A percentile compares a stretch with the other conserved stretches of the same genome.
These are phyloP conservation scores for Hyla sarda DNA, from an alignment of 2,113 vertebrate genomes.

Conservation along the genomic window DNA sequence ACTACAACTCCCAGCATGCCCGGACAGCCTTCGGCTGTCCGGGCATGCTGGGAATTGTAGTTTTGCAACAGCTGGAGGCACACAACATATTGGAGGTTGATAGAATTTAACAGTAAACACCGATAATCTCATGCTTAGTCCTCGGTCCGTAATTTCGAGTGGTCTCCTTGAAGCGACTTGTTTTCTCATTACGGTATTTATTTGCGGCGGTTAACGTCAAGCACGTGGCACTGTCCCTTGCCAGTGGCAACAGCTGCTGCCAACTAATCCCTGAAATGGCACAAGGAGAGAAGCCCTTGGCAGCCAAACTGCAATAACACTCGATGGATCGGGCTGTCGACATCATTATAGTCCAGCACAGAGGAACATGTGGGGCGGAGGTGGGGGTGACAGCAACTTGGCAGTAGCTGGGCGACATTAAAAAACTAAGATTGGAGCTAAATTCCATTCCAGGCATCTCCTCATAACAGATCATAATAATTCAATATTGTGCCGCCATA, in stretches of 20 bases:
- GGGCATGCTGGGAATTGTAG: no score
- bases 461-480: background rate
- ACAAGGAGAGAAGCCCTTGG: background rate
- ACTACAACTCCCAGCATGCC: no score
- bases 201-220: slow-evolving; percentile 34
- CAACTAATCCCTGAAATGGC: background rate
- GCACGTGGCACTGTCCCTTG: background rate
- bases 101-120: background rate
- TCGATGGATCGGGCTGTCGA: background rate
- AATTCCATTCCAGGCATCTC: background rate
- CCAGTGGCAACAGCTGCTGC: slow-evolving; percentile 18
- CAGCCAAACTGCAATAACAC: background rate
- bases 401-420: background rate
- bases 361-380: background rate
- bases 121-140: slow-evolving; percentile 21
- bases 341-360: background rate
- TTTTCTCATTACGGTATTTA: slow-evolving; percentile 9
- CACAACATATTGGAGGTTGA: background rate
- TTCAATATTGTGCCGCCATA: background rate
- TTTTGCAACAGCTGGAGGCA: no score
- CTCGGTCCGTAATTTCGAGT: background rate
- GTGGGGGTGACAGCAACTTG: background rate
- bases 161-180: slow-evolving; percentile 15
- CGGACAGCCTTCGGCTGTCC: no score
- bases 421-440: background rate